Percentiles rank a stretch among this genome's conserved stretches.
phyloP scores from a whole-genome alignment of 2,797 vertebrate genomes.

The Molossus molossus region DNA sequence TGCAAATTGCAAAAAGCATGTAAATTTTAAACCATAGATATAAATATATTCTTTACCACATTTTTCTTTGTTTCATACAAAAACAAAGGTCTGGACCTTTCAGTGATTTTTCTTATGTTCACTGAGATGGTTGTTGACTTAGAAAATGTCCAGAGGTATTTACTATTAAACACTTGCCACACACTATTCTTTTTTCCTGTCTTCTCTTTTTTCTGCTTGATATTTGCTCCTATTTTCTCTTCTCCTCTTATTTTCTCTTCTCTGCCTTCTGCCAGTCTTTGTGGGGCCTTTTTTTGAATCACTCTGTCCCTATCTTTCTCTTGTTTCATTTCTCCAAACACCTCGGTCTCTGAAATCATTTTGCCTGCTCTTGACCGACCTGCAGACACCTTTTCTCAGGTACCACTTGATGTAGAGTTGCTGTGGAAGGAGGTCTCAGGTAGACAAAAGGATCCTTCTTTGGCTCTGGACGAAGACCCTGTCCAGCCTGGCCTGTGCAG shows the following conservation, averaged over 20 bases:
- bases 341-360: background rate
- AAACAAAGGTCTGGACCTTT: background rate
- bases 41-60: background rate
- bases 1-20: background rate
- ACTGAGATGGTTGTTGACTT: background rate
- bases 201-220: background rate
- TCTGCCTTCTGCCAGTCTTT: background rate
- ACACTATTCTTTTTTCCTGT: background rate
- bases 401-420: background rate
- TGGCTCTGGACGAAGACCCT: background rate
- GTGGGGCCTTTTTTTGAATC: background rate
- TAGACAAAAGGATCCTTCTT: background rate
- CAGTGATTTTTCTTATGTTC: conserved; percentile 32
- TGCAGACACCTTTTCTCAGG: background rate
- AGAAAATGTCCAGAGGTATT: background rate
- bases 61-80: background rate
- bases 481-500: background rate
- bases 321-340: background rate
- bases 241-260: background rate
- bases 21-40: background rate
- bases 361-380: too few relatives aligned
- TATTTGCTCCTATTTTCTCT: background rate
- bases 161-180: background rate
- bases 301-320: background rate
- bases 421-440: background rate